These are phyloP conservation scores for Priocnemis perturbator DNA, from an alignment of 2,888 invertebrate species.

Conservation along the genomic window DNA sequence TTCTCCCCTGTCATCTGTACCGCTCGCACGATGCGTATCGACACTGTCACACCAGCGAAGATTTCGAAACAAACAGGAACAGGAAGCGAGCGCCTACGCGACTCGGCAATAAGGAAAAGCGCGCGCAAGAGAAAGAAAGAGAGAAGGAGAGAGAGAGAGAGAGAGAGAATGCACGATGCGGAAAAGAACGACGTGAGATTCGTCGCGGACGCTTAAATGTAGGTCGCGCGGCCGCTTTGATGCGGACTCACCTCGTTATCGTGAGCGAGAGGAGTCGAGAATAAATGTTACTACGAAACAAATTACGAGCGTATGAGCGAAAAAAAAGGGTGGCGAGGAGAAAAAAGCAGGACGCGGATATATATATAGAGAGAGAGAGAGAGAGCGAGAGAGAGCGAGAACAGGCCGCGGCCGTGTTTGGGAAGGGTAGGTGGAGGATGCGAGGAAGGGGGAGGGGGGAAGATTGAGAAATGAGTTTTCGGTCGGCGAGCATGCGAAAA, in stretches of 20 bases:
- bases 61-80: not conserved
- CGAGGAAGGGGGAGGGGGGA: constrained; percentile 10
- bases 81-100: not conserved
- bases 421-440: not conserved
- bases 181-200: not conserved
- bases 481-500: no score
- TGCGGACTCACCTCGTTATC: constrained; percentile 22
- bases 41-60: not conserved
- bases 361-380: not conserved
- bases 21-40: no score
- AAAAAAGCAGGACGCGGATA: constrained; percentile 11
- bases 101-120: not conserved
- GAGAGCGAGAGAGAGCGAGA: not conserved
- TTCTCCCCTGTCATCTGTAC: no score
- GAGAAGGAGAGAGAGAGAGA: not conserved
- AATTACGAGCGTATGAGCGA: constrained; percentile 16
- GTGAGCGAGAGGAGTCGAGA: constrained; percentile 12
- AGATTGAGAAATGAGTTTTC: no score
- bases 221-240: constrained; percentile 13
- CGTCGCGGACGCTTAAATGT: not conserved
- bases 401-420: no score
- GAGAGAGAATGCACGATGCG: not conserved
- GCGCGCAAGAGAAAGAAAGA: no score
- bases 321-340: not conserved
- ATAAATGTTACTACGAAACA: constrained; percentile 21